Conservation (phyloP, 1,140 invertebrate species). For the Zaprionus vittiger region DNA sequence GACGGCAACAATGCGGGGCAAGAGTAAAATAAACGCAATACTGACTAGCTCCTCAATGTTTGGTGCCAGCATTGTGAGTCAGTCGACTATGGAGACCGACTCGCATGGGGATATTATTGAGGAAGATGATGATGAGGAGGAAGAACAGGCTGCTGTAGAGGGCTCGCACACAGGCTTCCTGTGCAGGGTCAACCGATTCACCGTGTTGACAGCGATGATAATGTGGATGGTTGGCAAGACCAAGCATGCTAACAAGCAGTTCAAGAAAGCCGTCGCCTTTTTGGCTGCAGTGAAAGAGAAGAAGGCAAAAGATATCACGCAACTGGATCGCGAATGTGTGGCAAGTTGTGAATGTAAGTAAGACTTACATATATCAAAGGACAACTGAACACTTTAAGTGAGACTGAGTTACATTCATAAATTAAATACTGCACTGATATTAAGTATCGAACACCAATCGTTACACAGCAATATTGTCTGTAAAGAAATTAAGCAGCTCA, state of each 20-base stretch:
- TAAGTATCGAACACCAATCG: too few species aligned
- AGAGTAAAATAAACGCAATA: slow-evolving; percentile 3
- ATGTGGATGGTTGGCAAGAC: slow-evolving; percentile 81
- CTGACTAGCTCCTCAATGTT: background rate
- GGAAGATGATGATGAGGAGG: slow-evolving; percentile 18
- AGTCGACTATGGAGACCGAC: slow-evolving; percentile 3
- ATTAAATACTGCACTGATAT: too few species aligned
- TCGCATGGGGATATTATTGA: background rate
- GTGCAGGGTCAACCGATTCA: slow-evolving; percentile 74
- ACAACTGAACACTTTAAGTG: background rate
- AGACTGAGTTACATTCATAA: background rate
- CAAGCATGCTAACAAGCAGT: slow-evolving; percentile 49
- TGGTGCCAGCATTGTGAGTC: slow-evolving; percentile 7
- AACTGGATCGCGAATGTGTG: slow-evolving; percentile 57
- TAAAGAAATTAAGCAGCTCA: accelerated
- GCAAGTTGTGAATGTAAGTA: slow-evolving; percentile 73
- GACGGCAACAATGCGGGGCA: slow-evolving; percentile 46
- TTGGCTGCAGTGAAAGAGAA: slow-evolving; percentile 75
- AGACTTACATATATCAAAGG: background rate
- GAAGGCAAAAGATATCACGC: slow-evolving; percentile 57
- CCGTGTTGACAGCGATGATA: slow-evolving; percentile 76
- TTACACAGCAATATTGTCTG: too few species aligned
- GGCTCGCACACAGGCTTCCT: slow-evolving; percentile 45
- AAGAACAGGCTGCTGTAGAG: slow-evolving; percentile 29
- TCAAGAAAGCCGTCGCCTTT: slow-evolving; percentile 62